Evolutionary conservation across 2,113 vertebrate genomes (phyloP), one percentile per base, ranked within the genome.

Genomic region (Sitta europaea): DNA sequence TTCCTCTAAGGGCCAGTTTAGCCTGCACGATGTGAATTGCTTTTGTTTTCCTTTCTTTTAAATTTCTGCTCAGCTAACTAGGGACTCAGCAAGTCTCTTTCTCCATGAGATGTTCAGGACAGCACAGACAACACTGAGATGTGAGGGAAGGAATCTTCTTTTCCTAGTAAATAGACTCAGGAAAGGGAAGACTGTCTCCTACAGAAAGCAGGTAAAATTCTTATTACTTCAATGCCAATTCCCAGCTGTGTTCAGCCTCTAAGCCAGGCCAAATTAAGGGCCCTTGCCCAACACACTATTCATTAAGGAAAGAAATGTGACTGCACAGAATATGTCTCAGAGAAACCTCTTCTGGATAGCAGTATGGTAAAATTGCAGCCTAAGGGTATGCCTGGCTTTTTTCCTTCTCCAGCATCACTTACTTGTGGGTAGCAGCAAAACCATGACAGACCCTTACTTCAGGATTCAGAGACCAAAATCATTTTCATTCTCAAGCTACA

Each of bases 21-120:
- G 12, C 33, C 27, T 79, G 15, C 14, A 47, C 59, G 22, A 66
- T 1, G 2, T 55, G 18, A 62, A n/a, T 12, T 61, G 12, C 0
- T 48, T 96, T 76, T 71, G 9, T 57, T 61, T 91, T 48, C 18
- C n/a, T 81, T 88, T 53, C 12, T 65, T 83, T 90, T 80, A 62
- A 33, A 70, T 66, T 88, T 93, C 72, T 86, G 22, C 24, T 81
- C 43, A 72, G 36, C 40, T 81, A 10, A 27, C 5, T 31, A 72
- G 48, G 18, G 65, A 87, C 27, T 84, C 6, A 6, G 1, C 82
- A 72, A 87, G 29, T 89, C 77, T 51, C 15, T 75, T 82, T 12
- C 43, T 86, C 38, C 28, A 33, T 82, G n/a, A 91, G 73, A 57
- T 38, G 6, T 33, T 78, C 61, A 53, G 65, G 42, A 81, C 2